Conservation (phyloP, 2,888 invertebrate species). For the Andrena fulva region DNA sequence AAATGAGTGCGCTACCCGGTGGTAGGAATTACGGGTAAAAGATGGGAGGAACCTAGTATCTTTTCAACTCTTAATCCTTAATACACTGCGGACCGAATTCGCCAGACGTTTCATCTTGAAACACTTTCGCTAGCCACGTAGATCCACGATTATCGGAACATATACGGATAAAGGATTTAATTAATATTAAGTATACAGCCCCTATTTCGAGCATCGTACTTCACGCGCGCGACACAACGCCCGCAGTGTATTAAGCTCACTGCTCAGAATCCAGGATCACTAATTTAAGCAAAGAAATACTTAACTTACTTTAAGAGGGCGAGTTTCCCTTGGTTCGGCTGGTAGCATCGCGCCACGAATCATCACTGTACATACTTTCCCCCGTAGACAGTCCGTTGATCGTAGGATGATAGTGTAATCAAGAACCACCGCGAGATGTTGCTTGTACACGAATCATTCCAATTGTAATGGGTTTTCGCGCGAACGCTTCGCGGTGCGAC, state of each 20-base stretch:
- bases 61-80: conserved; percentile 26
- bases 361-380: conserved; percentile 37
- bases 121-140: background rate
- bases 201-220: too few relatives aligned
- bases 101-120: background rate
- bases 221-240: too few relatives aligned
- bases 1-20: conserved; percentile 12
- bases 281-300: background rate
- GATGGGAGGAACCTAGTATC: conserved; percentile 16
- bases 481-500: conserved; percentile 32
- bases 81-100: background rate
- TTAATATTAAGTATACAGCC: background rate
- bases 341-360: conserved; percentile 35
- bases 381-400: conserved; percentile 39
- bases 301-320: background rate
- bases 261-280: too few relatives aligned
- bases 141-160: background rate
- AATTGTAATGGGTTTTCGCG: conserved; percentile 23
- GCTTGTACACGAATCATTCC: conserved; percentile 29
- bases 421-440: conserved; percentile 14
- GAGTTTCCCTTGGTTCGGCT: conserved; percentile 7
- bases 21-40: conserved; percentile 38
- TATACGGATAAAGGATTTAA: background rate
- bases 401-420: conserved; percentile 23
- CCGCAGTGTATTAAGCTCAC: too few relatives aligned